Evolutionary conservation across 35 echinoderm and acorn worm species (phyloP).

Genomic region (Eucidaris tribuloides): DNA sequence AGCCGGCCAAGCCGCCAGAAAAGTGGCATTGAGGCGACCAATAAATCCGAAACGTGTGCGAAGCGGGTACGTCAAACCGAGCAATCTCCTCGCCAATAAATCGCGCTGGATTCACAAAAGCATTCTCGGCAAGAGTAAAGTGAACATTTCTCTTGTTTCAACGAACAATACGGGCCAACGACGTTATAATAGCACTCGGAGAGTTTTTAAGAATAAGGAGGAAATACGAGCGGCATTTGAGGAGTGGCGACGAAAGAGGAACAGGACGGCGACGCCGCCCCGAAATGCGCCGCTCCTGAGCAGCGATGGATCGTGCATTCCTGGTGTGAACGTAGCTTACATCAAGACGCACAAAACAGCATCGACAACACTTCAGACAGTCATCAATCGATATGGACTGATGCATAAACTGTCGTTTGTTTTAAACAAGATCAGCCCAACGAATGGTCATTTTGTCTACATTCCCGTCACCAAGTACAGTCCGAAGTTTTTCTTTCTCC

Average conservation of each 20-base stretch:
- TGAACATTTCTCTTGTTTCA: background rate
- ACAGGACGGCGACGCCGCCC: background rate
- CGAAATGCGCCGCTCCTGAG: background rate
- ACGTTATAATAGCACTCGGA: background rate
- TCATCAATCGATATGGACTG: constrained; percentile 11
- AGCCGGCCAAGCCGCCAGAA: background rate
- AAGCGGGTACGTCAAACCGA: background rate
- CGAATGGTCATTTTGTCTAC: constrained; percentile 19
- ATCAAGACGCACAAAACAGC: constrained; percentile 33
- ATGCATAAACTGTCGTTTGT: constrained; percentile 27
- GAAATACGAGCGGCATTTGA: background rate
- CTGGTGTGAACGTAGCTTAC: background rate
- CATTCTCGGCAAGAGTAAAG: background rate
- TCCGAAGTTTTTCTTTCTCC: constrained; percentile 6
- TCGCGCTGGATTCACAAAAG: background rate
- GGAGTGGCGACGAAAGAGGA: background rate
- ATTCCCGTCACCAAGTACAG: background rate
- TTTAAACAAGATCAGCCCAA: constrained; percentile 15
- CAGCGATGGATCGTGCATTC: background rate
- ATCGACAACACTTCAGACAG: constrained; percentile 21
- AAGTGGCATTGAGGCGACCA: background rate
- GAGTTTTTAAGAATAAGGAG: background rate
- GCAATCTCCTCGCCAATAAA: background rate
- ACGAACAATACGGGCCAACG: background rate
- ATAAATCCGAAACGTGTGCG: background rate